A percentile compares a stretch with the other conserved stretches of the same genome.
Conservation (phyloP, 1,140 invertebrate species). For the Acromyrmex charruanus region DNA sequence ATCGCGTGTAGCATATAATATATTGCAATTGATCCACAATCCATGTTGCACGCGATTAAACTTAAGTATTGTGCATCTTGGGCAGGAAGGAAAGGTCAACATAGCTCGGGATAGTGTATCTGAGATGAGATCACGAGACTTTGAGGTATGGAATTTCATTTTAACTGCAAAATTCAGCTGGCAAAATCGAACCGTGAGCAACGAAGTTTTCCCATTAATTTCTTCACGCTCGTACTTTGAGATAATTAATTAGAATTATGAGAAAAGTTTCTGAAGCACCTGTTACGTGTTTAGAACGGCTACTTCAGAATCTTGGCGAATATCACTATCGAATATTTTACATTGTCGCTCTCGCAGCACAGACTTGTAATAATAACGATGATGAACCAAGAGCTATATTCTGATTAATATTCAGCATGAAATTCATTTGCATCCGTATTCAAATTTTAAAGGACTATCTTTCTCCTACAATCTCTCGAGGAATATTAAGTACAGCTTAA, state of each 20-base stretch:
- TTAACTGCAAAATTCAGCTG: conserved; percentile 57
- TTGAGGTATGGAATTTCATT: conserved; percentile 57
- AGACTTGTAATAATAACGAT: conserved; percentile 23
- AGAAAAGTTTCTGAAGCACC: conserved; percentile 68
- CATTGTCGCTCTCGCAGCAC: conserved; percentile 24
- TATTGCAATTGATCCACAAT: not conserved
- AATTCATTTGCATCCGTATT: conserved; percentile 28
- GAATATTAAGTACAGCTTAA: conserved; percentile 32
- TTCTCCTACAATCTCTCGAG: not conserved
- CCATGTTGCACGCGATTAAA: not conserved
- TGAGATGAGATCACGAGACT: conserved; percentile 18
- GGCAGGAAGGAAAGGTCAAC: not conserved
- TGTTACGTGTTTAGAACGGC: conserved; percentile 73
- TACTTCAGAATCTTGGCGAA: conserved; percentile 51
- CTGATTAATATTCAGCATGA: conserved; percentile 31
- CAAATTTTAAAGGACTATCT: conserved; percentile 11
- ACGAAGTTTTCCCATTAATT: conserved; percentile 70
- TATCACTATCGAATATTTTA: conserved; percentile 44
- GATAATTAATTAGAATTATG: conserved; percentile 70
- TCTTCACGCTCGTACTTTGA: conserved; percentile 58
- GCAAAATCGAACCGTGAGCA: conserved; percentile 61
- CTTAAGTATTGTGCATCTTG: conserved; percentile 6
- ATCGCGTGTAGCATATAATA: not conserved
- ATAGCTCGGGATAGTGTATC: not conserved
- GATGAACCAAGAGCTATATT: conserved; percentile 20